Base-by-base conservation (phyloP, 2,113 vertebrate genomes). In the Spermophilus dauricus region DNA sequence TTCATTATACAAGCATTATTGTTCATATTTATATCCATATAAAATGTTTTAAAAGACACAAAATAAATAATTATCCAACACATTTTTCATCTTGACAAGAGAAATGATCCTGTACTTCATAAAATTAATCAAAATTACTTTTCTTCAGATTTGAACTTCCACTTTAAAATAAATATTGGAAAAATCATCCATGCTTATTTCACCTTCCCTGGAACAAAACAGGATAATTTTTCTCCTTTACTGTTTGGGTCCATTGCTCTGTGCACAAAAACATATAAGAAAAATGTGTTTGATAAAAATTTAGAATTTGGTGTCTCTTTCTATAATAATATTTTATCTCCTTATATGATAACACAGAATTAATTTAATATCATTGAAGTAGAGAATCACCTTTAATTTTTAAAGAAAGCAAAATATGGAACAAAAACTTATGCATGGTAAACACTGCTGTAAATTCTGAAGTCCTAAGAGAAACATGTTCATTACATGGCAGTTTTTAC, bases 111-210 rank as follows among this genome's bases (percentile, higher is more conserved):
- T 94, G 26, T 0, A 81, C 9, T 89, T 94, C 63, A 11, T 77
- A 92, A 95, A 87, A n/a, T 72, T 69, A 90, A 24, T 45, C 48
- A 34, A 96, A 95, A 56, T 86, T 32, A 67, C n/a, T 73, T 83
- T 85, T 87, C 48, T 77, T 82, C 42, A 90, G 28, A 96, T 87
- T 42, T 93, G 69, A 96, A 73, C 5, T 92, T 88, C 5, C 1
- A 90, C 24, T 20, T 95, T 83, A 85, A 2, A 58, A 78, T 65
- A 91, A 82, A 37, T 22, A 51, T 73, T 83, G 8, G 2, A 22
- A 72, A 56, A 92, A 94, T 53, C 45, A 78, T 61, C 34, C 45
- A 26, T 39, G 11, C n/a, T 61, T 14, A 42, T 78, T 84, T 92
- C 28, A 87, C 16, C 92, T 13, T 65, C 76, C 26, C 28, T 86